A percentile compares a stretch with the other conserved stretches of the same genome.
Conservation (phyloP, 2,888 invertebrate genomes). For the Gortyna flavago region DNA sequence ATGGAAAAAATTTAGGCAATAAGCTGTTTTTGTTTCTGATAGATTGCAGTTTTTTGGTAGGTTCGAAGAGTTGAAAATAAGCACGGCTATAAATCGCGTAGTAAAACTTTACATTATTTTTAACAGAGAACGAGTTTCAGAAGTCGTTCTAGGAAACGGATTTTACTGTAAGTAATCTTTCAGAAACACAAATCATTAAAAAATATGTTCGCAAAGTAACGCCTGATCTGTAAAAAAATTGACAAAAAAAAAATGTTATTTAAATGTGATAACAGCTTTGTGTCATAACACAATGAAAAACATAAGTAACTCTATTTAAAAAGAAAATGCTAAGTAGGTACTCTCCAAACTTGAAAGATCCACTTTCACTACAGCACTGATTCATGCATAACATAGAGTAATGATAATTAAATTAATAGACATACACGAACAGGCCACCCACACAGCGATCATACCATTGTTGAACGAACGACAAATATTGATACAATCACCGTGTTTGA, state of each 20-base stretch:
- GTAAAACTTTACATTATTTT: background rate
- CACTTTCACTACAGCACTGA: slow-evolving; percentile 74
- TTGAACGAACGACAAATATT: slow-evolving; percentile 86
- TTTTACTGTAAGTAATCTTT: background rate
- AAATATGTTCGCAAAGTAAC: background rate
- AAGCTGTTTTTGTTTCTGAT: too few species aligned
- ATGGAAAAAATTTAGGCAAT: slow-evolving; percentile 34
- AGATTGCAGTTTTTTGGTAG: background rate
- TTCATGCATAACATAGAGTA: slow-evolving; percentile 72
- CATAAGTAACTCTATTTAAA: background rate
- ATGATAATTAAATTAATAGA: slow-evolving; percentile 86
- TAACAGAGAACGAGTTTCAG: background rate
- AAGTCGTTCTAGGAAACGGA: accelerated
- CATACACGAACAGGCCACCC: slow-evolving; percentile 80
- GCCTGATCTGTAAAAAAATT: background rate
- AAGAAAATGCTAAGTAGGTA: background rate
- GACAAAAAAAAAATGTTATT: background rate
- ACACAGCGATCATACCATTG: slow-evolving; percentile 80
- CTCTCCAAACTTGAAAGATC: slow-evolving; percentile 15
- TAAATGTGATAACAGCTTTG: background rate
- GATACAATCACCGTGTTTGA: slow-evolving; percentile 80
- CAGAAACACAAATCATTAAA: too few species aligned
- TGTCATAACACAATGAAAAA: background rate
- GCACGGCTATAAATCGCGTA: background rate
- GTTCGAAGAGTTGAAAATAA: background rate